Percentiles rank a stretch among this genome's conserved stretches.
These are phyloP conservation scores for Porites cylindrica DNA, from an alignment of 92 coral and sea anemone genomes.

Conservation along the genomic window DNA sequence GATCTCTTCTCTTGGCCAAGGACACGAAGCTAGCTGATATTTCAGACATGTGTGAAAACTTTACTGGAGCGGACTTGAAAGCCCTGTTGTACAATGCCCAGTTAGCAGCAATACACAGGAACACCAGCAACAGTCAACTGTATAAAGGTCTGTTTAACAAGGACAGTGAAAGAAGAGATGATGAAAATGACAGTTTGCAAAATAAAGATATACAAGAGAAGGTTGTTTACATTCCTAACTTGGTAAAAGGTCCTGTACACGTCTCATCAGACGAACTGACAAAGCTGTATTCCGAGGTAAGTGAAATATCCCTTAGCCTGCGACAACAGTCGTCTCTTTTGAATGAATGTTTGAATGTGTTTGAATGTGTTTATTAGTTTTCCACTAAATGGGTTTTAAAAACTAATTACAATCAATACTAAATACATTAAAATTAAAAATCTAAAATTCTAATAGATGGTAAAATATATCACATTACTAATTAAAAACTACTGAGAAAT, in stretches of 20 bases:
- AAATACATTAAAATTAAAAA: too few relatives aligned
- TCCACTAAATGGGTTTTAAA: too few relatives aligned
- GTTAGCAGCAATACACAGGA: constrained; percentile 90
- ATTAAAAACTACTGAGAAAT: too few relatives aligned
- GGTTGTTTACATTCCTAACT: constrained; percentile 59
- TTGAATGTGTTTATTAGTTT: too few relatives aligned
- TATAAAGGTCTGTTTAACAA: constrained; percentile 62
- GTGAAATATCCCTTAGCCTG: not conserved
- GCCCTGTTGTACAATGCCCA: constrained; percentile 94
- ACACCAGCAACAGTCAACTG: constrained; percentile 64
- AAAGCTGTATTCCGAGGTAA: constrained; percentile 62
- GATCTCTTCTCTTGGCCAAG: constrained; percentile 71
- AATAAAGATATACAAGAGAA: not conserved
- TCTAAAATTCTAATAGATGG: too few relatives aligned
- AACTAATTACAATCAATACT: too few relatives aligned
- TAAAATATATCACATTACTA: too few relatives aligned
- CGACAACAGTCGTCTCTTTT: not conserved
- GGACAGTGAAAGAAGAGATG: not conserved
- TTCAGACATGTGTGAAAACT: constrained; percentile 76
- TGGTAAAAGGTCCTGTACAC: constrained; percentile 41
- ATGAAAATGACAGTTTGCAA: not conserved
- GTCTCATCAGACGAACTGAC: constrained; percentile 58
- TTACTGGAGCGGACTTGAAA: constrained; percentile 96
- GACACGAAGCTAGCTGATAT: constrained; percentile 67
- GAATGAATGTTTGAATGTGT: too few relatives aligned